Percentiles rank a stretch among this genome's conserved stretches.
Evolutionary conservation across 1,140 invertebrate species (phyloP).

Genomic region (Idris sp.): DNA sequence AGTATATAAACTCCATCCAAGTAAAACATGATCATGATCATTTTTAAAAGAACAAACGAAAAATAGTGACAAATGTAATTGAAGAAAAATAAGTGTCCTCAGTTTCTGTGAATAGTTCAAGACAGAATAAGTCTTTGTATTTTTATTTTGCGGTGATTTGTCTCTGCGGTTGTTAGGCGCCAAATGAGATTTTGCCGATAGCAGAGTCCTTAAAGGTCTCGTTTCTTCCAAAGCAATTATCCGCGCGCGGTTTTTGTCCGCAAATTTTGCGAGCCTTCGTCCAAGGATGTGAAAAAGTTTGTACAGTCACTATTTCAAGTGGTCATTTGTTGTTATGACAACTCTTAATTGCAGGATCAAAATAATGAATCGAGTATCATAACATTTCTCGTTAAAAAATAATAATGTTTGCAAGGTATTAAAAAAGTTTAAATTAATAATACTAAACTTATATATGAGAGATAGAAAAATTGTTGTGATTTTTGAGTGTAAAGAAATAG

Average conservation of each 20-base stretch:
- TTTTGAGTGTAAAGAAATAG: too few species aligned
- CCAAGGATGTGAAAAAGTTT: constrained; percentile 29
- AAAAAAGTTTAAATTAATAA: too few species aligned
- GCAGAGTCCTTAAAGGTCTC: constrained; percentile 18
- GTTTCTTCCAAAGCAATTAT: constrained; percentile 33
- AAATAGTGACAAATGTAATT: constrained; percentile 5
- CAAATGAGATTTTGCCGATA: constrained; percentile 35
- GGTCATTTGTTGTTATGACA: constrained; percentile 19
- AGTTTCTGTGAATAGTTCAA: constrained; percentile 8
- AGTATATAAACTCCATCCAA: background rate
- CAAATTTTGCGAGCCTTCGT: constrained; percentile 25
- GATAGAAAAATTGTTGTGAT: too few species aligned
- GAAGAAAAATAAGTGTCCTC: background rate
- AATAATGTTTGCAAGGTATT: too few species aligned
- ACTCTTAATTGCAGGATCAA: constrained; percentile 10
- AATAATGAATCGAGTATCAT: constrained; percentile 2
- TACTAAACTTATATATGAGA: too few species aligned
- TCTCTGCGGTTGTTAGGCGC: constrained; percentile 33
- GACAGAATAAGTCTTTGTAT: constrained; percentile 14
- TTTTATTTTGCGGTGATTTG: constrained; percentile 17
- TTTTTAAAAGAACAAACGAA: background rate
- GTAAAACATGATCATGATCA: background rate
- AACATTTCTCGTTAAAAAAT: too few species aligned
- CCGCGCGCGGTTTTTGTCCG: constrained; percentile 34
- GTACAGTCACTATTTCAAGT: constrained; percentile 8